Base-by-base conservation (phyloP, 2,888 invertebrate genomes). In the Helicoverpa assulta region DNA sequence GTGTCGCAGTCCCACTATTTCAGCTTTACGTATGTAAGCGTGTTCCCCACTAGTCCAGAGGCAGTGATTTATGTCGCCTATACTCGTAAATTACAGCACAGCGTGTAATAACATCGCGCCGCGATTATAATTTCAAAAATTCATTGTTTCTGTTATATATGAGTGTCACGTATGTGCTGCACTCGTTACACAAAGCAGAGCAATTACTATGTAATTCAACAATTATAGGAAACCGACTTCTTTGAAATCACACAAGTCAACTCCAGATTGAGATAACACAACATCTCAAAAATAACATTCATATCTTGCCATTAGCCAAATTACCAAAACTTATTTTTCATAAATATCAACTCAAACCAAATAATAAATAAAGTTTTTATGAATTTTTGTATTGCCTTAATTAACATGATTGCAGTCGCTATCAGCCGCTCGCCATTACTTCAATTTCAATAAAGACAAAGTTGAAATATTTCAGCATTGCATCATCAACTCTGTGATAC, bases 41-140 rank as follows among this genome's bases (percentile, higher is more conserved):
- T 5, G 16, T 14, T 43, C 5, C 16, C 16, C 43, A 10, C 16
- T 37, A 37, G 43, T 16, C 43, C 43, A 43, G 50, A 52, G 19
- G 56, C 10, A 40, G 51, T 58, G 60, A 79, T 61, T 64, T 64
- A 64, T 58, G 21, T 12, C n/a, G 19, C 29, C 37, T 64, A 14
- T 14, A 29, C 12, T 18, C 80, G 61, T 79, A 74, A 79, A 76
- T 76, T 33, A 74, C 51, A 26, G 56, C 74, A 50, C 79, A 60
- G 63, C 60, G 51, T 50, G 62, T 51, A 57, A 43, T 51, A 53
- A 67, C 51, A 54, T 10, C 33, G 50, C 33, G 33, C 47, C 51
- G 67, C 52, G 47, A 64, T 64, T 50, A 64, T 79, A 58, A 51
- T 64, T 43, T 64, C 52, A 79, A 68, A 60, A 73, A 58, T 55